Percentiles rank a stretch among this genome's conserved stretches.
Evolutionary conservation across 2,888 invertebrate genomes (phyloP).

Genomic region (Callinectes sapidus): DNA sequence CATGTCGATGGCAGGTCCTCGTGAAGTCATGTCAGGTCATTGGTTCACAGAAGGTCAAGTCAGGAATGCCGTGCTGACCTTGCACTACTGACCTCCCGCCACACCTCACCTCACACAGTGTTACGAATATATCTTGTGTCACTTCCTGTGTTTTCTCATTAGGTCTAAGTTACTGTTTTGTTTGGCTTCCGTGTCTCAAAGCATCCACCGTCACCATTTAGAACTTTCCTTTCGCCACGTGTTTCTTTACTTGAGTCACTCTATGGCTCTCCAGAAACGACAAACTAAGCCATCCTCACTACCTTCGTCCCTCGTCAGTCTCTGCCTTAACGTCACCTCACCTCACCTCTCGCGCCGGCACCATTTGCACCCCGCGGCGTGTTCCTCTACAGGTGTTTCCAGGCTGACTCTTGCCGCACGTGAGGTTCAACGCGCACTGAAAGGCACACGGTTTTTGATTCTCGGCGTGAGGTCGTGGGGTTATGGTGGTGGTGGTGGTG

Average conservation of each 20-base stretch:
- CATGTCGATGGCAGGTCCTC: background rate
- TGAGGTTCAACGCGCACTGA: background rate
- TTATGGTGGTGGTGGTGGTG: background rate
- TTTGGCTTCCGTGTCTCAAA: background rate
- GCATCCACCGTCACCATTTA: background rate
- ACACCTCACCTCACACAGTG: background rate
- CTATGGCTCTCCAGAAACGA: background rate
- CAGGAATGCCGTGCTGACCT: background rate
- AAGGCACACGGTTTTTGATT: slow-evolving; percentile 29
- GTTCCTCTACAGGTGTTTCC: slow-evolving; percentile 1
- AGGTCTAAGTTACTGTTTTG: background rate
- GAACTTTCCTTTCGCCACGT: background rate
- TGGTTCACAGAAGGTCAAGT: background rate
- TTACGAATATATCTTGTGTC: background rate
- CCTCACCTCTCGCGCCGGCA: background rate
- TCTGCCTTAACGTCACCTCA: background rate
- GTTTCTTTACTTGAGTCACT: background rate
- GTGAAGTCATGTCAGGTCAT: slow-evolving; percentile 3
- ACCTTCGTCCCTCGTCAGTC: background rate
- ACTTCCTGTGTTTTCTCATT: background rate
- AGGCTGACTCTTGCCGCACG: background rate
- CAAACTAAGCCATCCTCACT: background rate
- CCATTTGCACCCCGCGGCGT: background rate
- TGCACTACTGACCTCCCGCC: background rate
- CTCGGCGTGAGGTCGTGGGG: background rate